Conservation (phyloP, 2,888 invertebrate species). For the Archaeoteleia sp. region DNA sequence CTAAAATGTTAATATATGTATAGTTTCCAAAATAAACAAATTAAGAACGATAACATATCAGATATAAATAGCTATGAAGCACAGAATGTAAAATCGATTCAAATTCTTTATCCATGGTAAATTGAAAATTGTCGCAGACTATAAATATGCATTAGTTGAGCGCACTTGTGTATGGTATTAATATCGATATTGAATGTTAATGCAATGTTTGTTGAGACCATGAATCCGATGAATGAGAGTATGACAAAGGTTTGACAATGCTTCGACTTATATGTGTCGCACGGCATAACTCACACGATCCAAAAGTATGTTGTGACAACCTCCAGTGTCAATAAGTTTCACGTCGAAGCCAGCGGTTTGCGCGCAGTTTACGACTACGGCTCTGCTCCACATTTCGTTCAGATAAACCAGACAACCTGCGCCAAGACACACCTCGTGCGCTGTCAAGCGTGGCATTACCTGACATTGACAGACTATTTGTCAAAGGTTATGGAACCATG, state of each 20-base stretch:
- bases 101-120: too few species aligned
- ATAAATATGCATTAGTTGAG: slow-evolving; percentile 50
- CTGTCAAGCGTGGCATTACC: slow-evolving; percentile 70
- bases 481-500: too few species aligned
- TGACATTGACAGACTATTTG: slow-evolving; percentile 61
- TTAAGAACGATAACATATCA: too few species aligned
- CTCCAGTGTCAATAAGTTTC: slow-evolving; percentile 72
- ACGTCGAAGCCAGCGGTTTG: slow-evolving; percentile 60
- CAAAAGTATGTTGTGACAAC: slow-evolving; percentile 62
- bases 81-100: too few species aligned
- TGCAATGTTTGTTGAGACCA: slow-evolving; percentile 6
- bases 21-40: too few species aligned
- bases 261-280: slow-evolving; percentile 18
- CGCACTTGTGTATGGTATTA: slow-evolving; percentile 63
- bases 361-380: slow-evolving; percentile 66
- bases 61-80: too few species aligned
- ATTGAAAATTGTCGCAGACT: too few species aligned
- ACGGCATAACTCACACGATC: slow-evolving; percentile 67
- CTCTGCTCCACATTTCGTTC: slow-evolving; percentile 68
- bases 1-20: too few species aligned
- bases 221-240: slow-evolving; percentile 23
- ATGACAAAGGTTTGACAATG: slow-evolving; percentile 14
- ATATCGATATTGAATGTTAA: slow-evolving; percentile 8
- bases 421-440: slow-evolving; percentile 67
- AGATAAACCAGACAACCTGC: slow-evolving; percentile 70